A percentile compares a stretch with the other conserved stretches of the same genome.
Evolutionary conservation across 2,797 vertebrate species (phyloP).

Genomic region (Perdix hodgsoniae): DNA sequence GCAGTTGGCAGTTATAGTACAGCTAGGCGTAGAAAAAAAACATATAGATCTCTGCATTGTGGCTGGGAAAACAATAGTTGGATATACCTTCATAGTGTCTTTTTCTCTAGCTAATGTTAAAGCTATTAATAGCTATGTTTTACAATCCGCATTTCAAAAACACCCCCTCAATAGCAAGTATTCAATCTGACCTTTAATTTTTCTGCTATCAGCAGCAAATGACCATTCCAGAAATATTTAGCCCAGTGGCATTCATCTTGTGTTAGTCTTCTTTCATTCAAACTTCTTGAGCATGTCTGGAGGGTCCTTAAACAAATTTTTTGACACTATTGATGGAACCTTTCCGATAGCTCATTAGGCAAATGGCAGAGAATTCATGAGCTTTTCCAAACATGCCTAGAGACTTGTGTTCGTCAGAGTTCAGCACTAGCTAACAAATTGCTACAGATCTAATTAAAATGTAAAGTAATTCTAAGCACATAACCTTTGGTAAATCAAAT

Average conservation of each 20-base stretch:
- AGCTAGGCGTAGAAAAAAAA: neutral
- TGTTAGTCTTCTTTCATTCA: neutral
- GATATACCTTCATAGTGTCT: neutral
- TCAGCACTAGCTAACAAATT: constrained; percentile 39
- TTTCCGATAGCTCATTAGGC: constrained; percentile 48
- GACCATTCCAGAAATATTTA: constrained; percentile 38
- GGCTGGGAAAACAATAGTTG: neutral
- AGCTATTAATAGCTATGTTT: neutral
- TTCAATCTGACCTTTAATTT: constrained; percentile 37
- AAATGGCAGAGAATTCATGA: constrained; percentile 22
- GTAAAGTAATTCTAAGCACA: constrained; percentile 38
- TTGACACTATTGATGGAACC: constrained; percentile 33
- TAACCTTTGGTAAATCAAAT: constrained; percentile 48
- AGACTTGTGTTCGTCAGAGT: constrained; percentile 23
- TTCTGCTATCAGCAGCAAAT: neutral
- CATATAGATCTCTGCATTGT: neutral
- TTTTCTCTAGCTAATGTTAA: neutral
- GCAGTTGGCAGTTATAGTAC: neutral
- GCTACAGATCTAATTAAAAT: constrained; percentile 64
- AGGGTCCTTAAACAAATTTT: constrained; percentile 47
- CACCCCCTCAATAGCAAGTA: neutral
- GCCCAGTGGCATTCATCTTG: constrained; percentile 11
- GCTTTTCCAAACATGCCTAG: constrained; percentile 41
- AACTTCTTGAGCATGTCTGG: constrained; percentile 27
- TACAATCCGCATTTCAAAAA: neutral